Conservation (phyloP, 1,140 invertebrate genomes). For the Melanaphis sacchari region DNA sequence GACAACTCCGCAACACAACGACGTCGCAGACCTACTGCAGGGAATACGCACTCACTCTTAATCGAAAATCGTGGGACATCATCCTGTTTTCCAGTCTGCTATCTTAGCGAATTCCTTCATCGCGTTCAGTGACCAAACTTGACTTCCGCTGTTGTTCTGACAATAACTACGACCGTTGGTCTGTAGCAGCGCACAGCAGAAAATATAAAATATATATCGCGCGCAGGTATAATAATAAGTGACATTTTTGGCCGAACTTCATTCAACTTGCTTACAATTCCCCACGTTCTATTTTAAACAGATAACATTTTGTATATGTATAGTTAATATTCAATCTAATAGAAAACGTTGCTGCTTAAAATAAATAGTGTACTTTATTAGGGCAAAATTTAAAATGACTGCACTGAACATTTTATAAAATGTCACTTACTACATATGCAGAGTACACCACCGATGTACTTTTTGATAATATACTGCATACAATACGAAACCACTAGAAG, state of each 20-base stretch:
- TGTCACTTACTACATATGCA: not conserved
- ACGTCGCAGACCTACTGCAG: not conserved
- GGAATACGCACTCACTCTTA: not conserved
- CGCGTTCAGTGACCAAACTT: not conserved
- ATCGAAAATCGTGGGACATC: not conserved
- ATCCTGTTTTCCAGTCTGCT: not conserved
- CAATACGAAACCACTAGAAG: not conserved
- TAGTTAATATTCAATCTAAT: too few species aligned
- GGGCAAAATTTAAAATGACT: not conserved
- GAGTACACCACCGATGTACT: not conserved
- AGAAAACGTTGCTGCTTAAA: not conserved
- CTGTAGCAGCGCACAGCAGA: too few species aligned
- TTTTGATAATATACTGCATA: not conserved
- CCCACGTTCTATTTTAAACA: too few species aligned
- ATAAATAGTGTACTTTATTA: not conserved
- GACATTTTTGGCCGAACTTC: too few species aligned
- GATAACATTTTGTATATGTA: too few species aligned
- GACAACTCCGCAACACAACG: not conserved
- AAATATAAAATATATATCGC: too few species aligned
- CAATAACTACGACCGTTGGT: not conserved
- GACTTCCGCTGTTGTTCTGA: not conserved
- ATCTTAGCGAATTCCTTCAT: not conserved
- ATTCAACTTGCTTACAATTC: too few species aligned
- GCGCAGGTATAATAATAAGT: too few species aligned
- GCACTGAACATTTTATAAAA: not conserved